Evolutionary conservation across 2,888 invertebrate genomes (phyloP).

Genomic region (Tortrix viridana): DNA sequence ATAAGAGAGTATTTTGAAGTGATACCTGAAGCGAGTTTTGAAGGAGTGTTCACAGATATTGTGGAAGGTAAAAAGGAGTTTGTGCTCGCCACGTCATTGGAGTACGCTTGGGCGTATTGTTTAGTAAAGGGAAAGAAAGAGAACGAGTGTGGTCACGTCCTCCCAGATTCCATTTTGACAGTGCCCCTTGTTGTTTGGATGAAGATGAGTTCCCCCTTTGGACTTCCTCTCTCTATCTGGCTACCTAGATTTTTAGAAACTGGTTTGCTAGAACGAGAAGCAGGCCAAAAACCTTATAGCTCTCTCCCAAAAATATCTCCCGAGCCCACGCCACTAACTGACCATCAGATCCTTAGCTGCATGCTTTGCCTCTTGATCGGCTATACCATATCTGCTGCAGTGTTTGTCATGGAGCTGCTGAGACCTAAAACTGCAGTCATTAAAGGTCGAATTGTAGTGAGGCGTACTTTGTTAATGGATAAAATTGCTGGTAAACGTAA

Average conservation of each 20-base stretch:
- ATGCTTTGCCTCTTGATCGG: constrained; percentile 60
- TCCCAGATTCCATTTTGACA: constrained; percentile 66
- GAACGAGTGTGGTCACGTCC: constrained; percentile 63
- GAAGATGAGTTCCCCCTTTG: constrained; percentile 62
- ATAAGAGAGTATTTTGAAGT: constrained; percentile 59
- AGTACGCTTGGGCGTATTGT: constrained; percentile 65
- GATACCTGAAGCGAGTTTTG: constrained; percentile 60
- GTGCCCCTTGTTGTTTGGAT: constrained; percentile 69
- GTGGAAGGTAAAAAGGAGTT: constrained; percentile 59
- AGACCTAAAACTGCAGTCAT: constrained; percentile 44
- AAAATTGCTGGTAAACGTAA: constrained; percentile 13
- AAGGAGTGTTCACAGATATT: constrained; percentile 58
- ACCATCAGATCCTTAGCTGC: constrained; percentile 60
- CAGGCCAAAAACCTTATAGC: constrained; percentile 45
- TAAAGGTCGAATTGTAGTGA: constrained; percentile 11
- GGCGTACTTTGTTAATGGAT: constrained; percentile 11
- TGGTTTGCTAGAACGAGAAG: constrained; percentile 59
- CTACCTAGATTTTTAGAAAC: constrained; percentile 64
- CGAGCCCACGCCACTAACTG: constrained; percentile 60
- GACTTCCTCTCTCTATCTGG: constrained; percentile 55
- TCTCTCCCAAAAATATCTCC: constrained; percentile 45
- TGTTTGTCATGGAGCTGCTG: constrained; percentile 59
- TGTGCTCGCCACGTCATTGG: constrained; percentile 64
- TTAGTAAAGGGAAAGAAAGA: constrained; percentile 59
- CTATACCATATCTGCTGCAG: constrained; percentile 50